These are phyloP conservation scores for Stegostoma tigrinum DNA, from an alignment of 2,113 vertebrate genomes.

Conservation along the genomic window DNA sequence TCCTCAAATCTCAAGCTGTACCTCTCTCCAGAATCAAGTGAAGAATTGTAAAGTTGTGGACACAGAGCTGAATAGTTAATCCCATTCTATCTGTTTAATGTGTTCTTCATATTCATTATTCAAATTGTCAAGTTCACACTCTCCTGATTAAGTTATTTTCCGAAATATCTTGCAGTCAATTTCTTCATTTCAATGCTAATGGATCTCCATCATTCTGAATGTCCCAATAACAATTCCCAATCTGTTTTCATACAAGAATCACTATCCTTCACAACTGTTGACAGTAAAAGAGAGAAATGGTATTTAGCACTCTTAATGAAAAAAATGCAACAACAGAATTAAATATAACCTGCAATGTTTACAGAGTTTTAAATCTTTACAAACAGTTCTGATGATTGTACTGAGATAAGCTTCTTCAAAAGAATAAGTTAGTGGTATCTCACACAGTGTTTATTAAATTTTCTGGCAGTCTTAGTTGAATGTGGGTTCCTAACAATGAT, in stretches of 20 bases:
- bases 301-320: not conserved
- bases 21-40: not conserved
- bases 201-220: not conserved
- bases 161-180: not conserved
- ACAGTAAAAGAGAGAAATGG: not conserved
- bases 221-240: not conserved
- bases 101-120: not conserved
- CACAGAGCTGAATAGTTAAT: constrained; percentile 5
- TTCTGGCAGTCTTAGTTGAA: not conserved
- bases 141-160: constrained; percentile 1
- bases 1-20: not conserved
- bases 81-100: not conserved
- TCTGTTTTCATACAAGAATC: not conserved
- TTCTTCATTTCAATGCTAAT: not conserved
- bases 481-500: not conserved
- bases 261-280: not conserved
- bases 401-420: not conserved
- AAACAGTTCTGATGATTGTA: not conserved
- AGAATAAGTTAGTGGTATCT: not conserved
- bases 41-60: not conserved
- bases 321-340: not conserved
- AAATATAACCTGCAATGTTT: not conserved
- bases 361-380: not conserved
- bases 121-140: constrained; percentile 31
- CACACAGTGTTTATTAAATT: not conserved